These are phyloP conservation scores for Mirounga angustirostris DNA, from an alignment of 2,113 vertebrate species.

Conservation along the genomic window DNA sequence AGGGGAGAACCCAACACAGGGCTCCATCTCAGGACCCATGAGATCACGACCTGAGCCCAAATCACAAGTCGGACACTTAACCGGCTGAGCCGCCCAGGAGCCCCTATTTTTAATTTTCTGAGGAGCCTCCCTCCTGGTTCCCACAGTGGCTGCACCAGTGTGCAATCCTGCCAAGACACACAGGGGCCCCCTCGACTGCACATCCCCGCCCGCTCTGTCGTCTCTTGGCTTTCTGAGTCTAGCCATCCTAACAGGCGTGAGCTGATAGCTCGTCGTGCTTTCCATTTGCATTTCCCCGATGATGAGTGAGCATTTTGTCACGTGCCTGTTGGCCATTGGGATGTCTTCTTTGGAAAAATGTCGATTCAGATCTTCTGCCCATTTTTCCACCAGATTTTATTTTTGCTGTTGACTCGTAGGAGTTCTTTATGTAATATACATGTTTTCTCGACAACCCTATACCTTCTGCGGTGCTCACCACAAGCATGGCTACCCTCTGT, in stretches of 20 bases:
- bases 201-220: background rate
- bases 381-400: background rate
- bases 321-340: background rate
- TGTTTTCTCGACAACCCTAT: background rate
- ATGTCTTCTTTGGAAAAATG: background rate
- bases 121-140: too few relatives aligned
- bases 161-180: too few relatives aligned
- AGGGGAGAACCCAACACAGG: too few relatives aligned
- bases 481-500: background rate
- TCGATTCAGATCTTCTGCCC: background rate
- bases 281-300: background rate
- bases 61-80: too few relatives aligned
- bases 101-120: too few relatives aligned
- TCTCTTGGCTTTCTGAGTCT: background rate
- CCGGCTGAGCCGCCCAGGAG: too few relatives aligned
- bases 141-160: too few relatives aligned
- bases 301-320: background rate
- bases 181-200: background rate
- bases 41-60: too few relatives aligned
- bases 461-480: background rate
- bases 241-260: background rate
- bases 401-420: background rate
- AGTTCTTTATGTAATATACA: background rate
- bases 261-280: accelerated
- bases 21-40: too few relatives aligned